These are phyloP conservation scores for Lasius platythorax DNA, from an alignment of 2,888 invertebrate genomes.

Conservation along the genomic window DNA sequence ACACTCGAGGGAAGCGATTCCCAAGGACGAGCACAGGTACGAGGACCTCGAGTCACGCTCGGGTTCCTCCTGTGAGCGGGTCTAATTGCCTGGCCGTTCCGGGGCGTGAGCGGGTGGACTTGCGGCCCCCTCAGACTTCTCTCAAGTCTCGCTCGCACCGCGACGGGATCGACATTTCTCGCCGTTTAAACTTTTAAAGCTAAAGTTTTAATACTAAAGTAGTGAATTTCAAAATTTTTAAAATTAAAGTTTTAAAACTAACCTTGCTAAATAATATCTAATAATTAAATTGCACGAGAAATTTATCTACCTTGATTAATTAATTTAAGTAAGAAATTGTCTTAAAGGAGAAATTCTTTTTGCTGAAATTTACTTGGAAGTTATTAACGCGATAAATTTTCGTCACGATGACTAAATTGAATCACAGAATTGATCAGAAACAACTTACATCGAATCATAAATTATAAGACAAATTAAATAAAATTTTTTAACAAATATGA, in stretches of 20 bases:
- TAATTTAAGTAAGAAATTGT: not conserved
- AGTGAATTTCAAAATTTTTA: no score
- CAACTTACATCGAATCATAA: not conserved
- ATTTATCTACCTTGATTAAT: not conserved
- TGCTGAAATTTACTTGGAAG: not conserved
- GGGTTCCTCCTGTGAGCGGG: constrained; percentile 66
- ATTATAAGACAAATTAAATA: not conserved
- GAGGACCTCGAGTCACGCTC: constrained; percentile 75
- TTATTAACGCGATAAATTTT: not conserved
- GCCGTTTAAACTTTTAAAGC: constrained; percentile 1
- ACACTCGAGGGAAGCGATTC: constrained; percentile 56
- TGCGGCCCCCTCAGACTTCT: not conserved
- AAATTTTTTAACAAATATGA: not conserved
- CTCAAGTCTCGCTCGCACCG: not conserved
- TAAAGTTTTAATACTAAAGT: no score
- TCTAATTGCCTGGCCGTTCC: constrained; percentile 73
- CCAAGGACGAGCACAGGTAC: constrained; percentile 71
- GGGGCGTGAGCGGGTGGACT: constrained; percentile 50
- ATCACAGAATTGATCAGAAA: not conserved
- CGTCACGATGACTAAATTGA: not conserved
- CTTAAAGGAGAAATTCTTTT: not conserved
- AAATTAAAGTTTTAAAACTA: not conserved
- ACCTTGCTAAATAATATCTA: not conserved
- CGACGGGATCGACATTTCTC: not conserved
- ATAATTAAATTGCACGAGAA: not conserved